Evolutionary conservation across 2,113 vertebrate species (phyloP).

Genomic region (Tupaia tana): DNA sequence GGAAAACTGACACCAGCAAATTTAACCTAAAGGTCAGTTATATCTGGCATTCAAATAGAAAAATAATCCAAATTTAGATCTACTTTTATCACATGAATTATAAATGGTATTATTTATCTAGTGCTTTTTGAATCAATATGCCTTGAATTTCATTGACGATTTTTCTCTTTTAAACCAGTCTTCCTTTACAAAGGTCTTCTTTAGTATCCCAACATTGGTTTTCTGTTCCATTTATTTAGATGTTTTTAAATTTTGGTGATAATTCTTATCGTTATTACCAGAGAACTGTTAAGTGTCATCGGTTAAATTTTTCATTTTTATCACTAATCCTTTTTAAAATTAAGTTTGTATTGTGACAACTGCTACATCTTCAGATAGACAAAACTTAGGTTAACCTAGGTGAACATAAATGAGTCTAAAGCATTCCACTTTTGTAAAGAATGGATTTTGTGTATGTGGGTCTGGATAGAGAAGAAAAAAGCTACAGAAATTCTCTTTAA

Average conservation of each 20-base stretch:
- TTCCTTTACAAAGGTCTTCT: background rate
- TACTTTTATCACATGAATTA: conserved; percentile 71
- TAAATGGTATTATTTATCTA: conserved; percentile 72
- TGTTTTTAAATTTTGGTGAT: background rate
- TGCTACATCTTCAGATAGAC: background rate
- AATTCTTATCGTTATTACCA: background rate
- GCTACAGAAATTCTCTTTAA: background rate
- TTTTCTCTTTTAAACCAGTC: conserved; percentile 8
- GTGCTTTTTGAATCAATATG: background rate
- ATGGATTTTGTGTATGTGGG: background rate
- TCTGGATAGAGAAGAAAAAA: background rate
- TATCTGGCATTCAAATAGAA: conserved; percentile 71
- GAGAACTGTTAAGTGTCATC: background rate
- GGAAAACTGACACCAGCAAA: conserved; percentile 69
- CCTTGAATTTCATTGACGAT: conserved; percentile 49
- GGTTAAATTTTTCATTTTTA: background rate
- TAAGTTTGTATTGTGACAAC: background rate
- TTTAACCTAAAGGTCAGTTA: conserved; percentile 83
- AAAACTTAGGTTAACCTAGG: background rate
- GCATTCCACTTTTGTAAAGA: background rate
- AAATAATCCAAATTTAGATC: conserved; percentile 73
- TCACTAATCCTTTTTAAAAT: background rate
- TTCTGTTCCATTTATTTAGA: background rate
- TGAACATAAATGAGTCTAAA: background rate
- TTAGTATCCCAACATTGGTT: background rate